Evolutionary conservation across 2,797 vertebrate species (phyloP), one percentile per base, ranked within the genome.

Genomic region (Mionectes olivaceus): DNA sequence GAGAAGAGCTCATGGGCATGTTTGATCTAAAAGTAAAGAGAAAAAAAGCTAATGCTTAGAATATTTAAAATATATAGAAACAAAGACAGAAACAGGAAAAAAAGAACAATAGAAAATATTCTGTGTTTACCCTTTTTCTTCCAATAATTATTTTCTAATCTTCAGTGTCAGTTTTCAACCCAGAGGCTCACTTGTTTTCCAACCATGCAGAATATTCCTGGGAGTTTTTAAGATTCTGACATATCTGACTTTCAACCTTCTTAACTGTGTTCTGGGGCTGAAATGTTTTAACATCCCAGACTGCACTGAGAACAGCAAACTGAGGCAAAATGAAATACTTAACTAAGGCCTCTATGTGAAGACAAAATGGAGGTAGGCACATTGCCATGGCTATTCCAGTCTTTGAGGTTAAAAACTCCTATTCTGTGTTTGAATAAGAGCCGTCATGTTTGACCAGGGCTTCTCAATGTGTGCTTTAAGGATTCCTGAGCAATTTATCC

Each of bases 401-500:
- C 55, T 87, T 84, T n/a, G 2, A 78, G 37, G 63, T 85, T 94
- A 88, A 86, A 87, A 91, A 49, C 33, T 83, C 46, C 41, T 23
- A n/a, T 70, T 91, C 16, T 18, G 4, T 71, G 56, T 83, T 93
- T 81, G 56, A 95, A 39, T 56, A 86, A 89, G 74, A 89, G 14
- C 28, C 33, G 93, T 95, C 49, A 4, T 88, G 53, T 93, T 83
- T 93, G 75, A 81, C 33, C 64, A 60, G 32, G 57, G 61, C 46
- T 86, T 67, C 83, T 90, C 5, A 5, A 19, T 80, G 77, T 71
- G 17, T 94, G 57, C 43, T 77, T 91, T 94, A 78, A 71, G 73
- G 73, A 93, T 93, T 95, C 69, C 53, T 71, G 49, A 24, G 28
- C 32, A 59, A 49, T 83, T 86, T 83, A 80, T 71, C 88, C 46